Percentiles rank a stretch among this genome's conserved stretches.
Evolutionary conservation across 2,888 invertebrate species (phyloP).

Genomic region (Drosophila anomalipes): DNA sequence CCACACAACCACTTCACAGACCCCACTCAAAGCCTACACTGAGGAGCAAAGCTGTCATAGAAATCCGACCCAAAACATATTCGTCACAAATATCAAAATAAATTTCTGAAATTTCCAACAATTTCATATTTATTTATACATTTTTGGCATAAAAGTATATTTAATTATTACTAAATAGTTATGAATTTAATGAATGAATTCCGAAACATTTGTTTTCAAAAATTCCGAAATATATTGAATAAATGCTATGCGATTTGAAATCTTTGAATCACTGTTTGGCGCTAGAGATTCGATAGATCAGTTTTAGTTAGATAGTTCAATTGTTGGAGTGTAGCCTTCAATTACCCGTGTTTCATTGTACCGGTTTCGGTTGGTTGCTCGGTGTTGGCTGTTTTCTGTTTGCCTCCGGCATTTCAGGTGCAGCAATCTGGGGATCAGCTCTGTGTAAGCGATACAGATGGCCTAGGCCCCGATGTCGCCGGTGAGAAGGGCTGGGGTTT

Average conservation of each 20-base stretch:
- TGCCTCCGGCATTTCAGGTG: neutral
- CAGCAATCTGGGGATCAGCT: conserved; percentile 2
- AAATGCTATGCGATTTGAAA: neutral
- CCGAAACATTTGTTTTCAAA: neutral
- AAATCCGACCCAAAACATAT: neutral
- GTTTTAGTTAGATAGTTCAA: neutral
- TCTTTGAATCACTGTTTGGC: neutral
- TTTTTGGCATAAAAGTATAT: neutral
- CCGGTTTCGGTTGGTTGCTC: neutral
- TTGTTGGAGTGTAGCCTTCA: conserved; percentile 1
- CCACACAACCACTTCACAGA: conserved; percentile 1
- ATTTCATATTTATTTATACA: neutral
- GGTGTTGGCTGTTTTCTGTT: neutral
- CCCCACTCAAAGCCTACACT: neutral
- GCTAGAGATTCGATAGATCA: neutral
- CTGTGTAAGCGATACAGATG: neutral
- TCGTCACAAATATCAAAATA: neutral
- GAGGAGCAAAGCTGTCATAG: neutral
- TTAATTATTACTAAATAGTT: neutral
- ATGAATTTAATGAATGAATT: no score
- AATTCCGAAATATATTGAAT: neutral
- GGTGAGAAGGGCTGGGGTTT: neutral
- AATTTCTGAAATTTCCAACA: neutral
- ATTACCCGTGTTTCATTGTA: neutral
- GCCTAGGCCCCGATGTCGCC: neutral